A percentile compares a stretch with the other conserved stretches of the same genome.
Evolutionary conservation across 2,888 invertebrate species (phyloP).

Genomic region (Gisinianus flammeolus): DNA sequence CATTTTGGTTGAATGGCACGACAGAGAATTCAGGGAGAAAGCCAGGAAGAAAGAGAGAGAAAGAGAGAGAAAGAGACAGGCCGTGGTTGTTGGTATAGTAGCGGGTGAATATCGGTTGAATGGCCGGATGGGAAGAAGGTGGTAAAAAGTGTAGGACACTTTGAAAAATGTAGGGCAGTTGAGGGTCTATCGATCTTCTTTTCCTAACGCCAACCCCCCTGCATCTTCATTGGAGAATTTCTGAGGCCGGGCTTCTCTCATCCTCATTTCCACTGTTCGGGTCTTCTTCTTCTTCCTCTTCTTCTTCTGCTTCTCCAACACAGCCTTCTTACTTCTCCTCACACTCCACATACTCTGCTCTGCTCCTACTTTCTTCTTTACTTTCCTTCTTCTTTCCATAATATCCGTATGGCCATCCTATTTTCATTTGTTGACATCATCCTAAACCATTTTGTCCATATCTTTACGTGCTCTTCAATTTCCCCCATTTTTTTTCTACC

Average conservation of each 20-base stretch:
- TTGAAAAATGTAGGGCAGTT: constrained; percentile 37
- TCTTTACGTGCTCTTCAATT: too few relatives aligned
- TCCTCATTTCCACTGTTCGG: not conserved
- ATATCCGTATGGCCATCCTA: too few relatives aligned
- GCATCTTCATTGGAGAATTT: constrained; percentile 25
- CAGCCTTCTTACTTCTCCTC: not conserved
- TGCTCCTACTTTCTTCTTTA: too few relatives aligned
- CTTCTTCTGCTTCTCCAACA: not conserved
- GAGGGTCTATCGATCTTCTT: constrained; percentile 37
- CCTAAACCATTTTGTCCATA: too few relatives aligned
- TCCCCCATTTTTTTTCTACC: too few relatives aligned
- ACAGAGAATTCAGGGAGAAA: not conserved
- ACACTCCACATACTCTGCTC: not conserved
- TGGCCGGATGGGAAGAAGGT: constrained; percentile 20
- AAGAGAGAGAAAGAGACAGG: not conserved
- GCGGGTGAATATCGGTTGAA: constrained; percentile 16
- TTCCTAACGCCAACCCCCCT: constrained; percentile 14
- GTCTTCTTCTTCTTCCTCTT: not conserved
- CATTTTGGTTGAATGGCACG: not conserved
- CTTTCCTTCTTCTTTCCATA: too few relatives aligned
- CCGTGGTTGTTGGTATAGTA: not conserved
- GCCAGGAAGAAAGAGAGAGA: not conserved
- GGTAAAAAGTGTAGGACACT: constrained; percentile 28
- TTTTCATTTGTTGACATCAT: too few relatives aligned
- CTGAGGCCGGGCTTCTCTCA: constrained; percentile 19